Base-by-base conservation (phyloP, 2,888 invertebrate species). In the Argyra leucocephala region DNA sequence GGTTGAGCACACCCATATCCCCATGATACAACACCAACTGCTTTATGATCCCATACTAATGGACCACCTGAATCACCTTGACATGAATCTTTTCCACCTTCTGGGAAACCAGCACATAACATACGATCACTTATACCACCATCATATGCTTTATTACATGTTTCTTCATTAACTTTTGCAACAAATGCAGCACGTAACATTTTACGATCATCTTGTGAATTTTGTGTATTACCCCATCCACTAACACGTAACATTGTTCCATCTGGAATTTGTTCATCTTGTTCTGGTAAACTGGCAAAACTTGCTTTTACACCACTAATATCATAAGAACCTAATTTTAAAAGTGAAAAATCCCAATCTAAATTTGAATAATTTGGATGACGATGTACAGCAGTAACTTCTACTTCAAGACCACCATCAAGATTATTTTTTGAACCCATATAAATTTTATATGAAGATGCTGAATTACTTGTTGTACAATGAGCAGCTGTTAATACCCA, bases 21-120 rank as follows among this genome's bases (percentile, higher is more conserved):
- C 77, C 77, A 80, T 12, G 79, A 80, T 0, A 79, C 79, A 61
- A 80, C 61, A 63, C 80, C 80, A 3, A 76, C 73, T 5, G 75
- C 71, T 65, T 72, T 6, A 4, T 67, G 66, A 2, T 69, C 58
- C 37, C 74, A 65, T 5, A 75, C 76, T 69, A 78, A 66, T 63
- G 80, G 80, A n/a, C 80, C 80, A 68, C 80, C 80, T 3, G 77
- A 78, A 66, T 80, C 79, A 66, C 79, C 78, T 69, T 78, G 77
- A 69, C 77, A 79, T 63, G 76, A 74, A 68, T 78, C 78, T 70
- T 76, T 76, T n/a, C 69, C 69, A 61, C 71, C 71, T 48, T 67
- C 64, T 2, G 72, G 66, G 31, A 70, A 71, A 60, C 68, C 70
- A 31, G 75, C 79, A 63, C 77, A 78, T 7, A 75, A 67, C 75